Base-by-base conservation (phyloP, 2,113 vertebrate genomes). In the Polypterus senegalus region DNA sequence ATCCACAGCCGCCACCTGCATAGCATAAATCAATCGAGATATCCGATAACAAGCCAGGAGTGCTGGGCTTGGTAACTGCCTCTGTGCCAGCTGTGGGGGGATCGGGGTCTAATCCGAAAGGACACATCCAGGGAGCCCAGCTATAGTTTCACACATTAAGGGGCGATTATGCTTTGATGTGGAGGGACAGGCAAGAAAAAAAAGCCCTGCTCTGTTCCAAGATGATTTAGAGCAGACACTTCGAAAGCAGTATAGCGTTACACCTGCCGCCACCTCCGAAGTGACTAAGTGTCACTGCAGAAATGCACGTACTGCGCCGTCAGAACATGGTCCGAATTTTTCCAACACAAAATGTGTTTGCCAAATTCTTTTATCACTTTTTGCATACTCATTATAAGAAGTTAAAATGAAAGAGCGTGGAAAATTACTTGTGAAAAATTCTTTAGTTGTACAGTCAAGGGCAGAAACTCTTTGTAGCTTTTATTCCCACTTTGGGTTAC, bases 161-260 rank as follows among this genome's bases (percentile, higher is more conserved):
- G 27, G 43, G 57, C 45, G 62, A 61, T 59, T 68, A 65, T 63
- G 63, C 67, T 63, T 69, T 69, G 67, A 69, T 59, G 59, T 60
- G 60, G 8, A 57, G 57, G 60, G 48, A 54, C 52, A 51, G 46
- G 46, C 61, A 57, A 62, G 58, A 66, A 62, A 6, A 48, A 49
- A 61, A 59, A 11, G 11, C 48, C 48, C 8, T 47, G 43, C 59
- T 43, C 46, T 9, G 10, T 43, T 44, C 6, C 9, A 4, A 52
- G 5, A 48, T 57, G 48, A 66, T 62, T 62, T 66, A 66, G 43
- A 45, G 6, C n/a, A n/a, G 8, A 45, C 44, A 47, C 51, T 49
- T 46, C 55, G 48, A 9, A 10, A 4, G 11, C 46, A 46, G 7
- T 46, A 44, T 49, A 52, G 9, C 49, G 10, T 47, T 47, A 44